Conservation (phyloP, 1,140 invertebrate genomes). For the Ladona fulva region DNA sequence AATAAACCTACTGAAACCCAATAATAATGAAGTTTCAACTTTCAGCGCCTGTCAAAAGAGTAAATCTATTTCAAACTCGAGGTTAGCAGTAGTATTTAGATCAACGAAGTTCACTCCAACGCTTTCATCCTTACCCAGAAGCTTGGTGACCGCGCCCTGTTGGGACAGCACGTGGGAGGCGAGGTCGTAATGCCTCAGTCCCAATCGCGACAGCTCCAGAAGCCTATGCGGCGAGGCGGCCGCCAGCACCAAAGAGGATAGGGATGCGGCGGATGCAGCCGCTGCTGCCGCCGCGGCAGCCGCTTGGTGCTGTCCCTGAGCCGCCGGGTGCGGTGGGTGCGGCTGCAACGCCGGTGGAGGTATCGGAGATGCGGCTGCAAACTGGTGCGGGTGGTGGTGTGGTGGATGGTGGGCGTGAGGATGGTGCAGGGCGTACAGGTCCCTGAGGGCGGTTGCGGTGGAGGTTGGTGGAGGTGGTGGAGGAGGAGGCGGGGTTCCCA, state of each 20-base stretch:
- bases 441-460: neutral
- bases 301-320: slow-evolving; percentile 19
- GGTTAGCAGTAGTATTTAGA: no score
- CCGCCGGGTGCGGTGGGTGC: slow-evolving; percentile 31
- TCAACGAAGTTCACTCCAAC: no score
- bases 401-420: neutral
- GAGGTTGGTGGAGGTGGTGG: neutral
- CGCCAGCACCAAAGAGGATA: neutral
- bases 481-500: neutral
- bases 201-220: slow-evolving; percentile 71
- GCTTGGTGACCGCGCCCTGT: slow-evolving; percentile 84
- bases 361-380: neutral
- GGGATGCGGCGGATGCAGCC: slow-evolving; percentile 40
- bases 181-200: slow-evolving; percentile 77
- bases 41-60: no score
- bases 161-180: slow-evolving; percentile 79
- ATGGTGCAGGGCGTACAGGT: neutral
- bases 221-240: slow-evolving; percentile 57
- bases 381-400: neutral
- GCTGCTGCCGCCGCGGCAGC: slow-evolving; percentile 35
- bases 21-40: no score
- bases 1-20: no score
- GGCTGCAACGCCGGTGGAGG: neutral
- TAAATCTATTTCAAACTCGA: no score
- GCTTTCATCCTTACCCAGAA: slow-evolving; percentile 58